phyloP scores from a whole-genome alignment of 2,113 vertebrate species.

The Terrapene triunguis region DNA sequence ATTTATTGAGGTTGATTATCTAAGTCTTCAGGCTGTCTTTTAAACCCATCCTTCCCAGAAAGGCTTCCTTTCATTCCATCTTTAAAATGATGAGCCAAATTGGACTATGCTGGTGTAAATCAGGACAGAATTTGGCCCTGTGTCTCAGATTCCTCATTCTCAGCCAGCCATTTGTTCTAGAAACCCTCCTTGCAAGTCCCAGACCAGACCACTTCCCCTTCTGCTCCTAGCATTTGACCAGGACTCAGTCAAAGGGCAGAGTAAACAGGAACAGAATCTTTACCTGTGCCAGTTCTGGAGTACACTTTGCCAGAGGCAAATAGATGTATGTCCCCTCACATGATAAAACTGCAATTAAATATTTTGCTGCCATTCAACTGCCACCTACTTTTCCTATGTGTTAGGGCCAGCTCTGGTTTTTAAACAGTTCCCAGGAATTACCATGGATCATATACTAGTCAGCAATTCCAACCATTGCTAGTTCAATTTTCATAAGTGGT shows the following conservation, averaged over 20 bases:
- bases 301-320: slow-evolving; percentile 5
- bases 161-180: neutral
- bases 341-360: neutral
- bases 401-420: neutral
- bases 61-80: neutral
- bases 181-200: neutral
- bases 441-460: neutral
- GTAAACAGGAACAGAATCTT: neutral
- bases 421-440: neutral
- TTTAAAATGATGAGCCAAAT: neutral
- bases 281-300: neutral
- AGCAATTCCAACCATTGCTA: neutral
- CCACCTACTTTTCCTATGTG: neutral
- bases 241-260: neutral
- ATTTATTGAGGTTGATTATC: fast-evolving
- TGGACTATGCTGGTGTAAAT: neutral
- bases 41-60: neutral
- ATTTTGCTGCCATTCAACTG: neutral
- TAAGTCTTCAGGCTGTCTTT: neutral
- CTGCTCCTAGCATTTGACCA: neutral
- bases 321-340: neutral
- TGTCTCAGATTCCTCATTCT: neutral
- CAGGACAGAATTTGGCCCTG: fast-evolving
- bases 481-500: neutral
- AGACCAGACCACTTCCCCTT: neutral